phyloP scores from a whole-genome alignment of 2,113 vertebrate genomes.

The Muntiacus reevesi region DNA sequence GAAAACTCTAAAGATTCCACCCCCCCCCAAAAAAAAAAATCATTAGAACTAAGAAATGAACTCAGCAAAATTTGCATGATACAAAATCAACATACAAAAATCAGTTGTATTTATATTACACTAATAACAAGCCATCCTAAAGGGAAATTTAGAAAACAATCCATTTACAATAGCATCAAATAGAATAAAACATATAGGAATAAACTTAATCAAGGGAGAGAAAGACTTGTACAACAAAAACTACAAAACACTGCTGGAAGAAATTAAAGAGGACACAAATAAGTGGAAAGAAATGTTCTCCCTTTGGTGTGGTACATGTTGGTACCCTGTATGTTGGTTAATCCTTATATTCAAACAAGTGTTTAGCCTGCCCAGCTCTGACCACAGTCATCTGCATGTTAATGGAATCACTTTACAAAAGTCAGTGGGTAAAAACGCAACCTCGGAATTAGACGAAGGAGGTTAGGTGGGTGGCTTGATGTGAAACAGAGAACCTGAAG shows the following conservation, averaged over 20 bases:
- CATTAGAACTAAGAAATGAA: neutral
- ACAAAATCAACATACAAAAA: neutral
- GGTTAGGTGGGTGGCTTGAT: neutral
- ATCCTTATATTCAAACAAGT: neutral
- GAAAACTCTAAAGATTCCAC: neutral
- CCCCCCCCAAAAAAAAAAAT: neutral
- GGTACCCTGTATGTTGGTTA: neutral
- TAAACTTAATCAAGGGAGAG: neutral
- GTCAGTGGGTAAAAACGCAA: neutral
- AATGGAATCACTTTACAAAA: neutral
- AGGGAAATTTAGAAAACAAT: neutral
- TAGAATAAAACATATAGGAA: neutral
- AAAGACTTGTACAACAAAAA: neutral
- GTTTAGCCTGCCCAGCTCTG: neutral
- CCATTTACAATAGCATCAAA: neutral
- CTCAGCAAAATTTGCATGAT: neutral
- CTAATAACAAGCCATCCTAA: neutral
- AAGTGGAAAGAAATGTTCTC: neutral
- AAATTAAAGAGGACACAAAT: neutral
- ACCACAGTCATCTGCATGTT: neutral
- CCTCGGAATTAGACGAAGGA: neutral
- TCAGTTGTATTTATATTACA: neutral
- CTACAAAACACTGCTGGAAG: neutral
- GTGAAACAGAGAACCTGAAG: neutral
- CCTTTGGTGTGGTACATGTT: neutral